phyloP scores from a whole-genome alignment of 2,797 vertebrate genomes.

The Brotula barbata region DNA sequence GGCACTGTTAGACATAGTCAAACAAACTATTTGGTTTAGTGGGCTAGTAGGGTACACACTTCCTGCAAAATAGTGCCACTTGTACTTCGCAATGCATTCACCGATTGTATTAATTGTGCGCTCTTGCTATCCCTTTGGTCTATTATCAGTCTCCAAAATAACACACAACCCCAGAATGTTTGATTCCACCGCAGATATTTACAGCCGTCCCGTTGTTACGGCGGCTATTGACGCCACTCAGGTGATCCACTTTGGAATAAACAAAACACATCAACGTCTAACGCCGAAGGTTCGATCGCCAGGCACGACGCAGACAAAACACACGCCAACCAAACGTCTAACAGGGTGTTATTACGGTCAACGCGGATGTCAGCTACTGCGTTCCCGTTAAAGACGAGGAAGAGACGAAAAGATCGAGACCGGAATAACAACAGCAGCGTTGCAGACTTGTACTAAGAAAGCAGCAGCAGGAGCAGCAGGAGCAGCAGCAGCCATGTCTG shows the following conservation, averaged over 20 bases:
- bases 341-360: constrained; percentile 13
- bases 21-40: constrained; percentile 30
- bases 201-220: constrained; percentile 12
- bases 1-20: constrained; percentile 20
- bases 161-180: background rate
- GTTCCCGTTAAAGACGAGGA: background rate
- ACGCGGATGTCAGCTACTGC: constrained; percentile 2
- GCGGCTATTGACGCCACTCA: constrained; percentile 31
- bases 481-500: too few species aligned
- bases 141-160: background rate
- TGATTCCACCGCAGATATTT: background rate
- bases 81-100: background rate
- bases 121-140: fast-evolving
- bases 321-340: background rate
- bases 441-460: background rate
- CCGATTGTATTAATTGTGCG: background rate
- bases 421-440: constrained; percentile 4
- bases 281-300: fast-evolving
- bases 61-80: constrained; percentile 26
- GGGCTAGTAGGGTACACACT: constrained; percentile 44
- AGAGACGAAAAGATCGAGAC: constrained; percentile 23
- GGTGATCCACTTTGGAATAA: constrained; percentile 2
- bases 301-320: background rate
- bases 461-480: too few species aligned
- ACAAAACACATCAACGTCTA: background rate